Evolutionary conservation across 1,140 invertebrate genomes (phyloP), one percentile per base, ranked within the genome.

Genomic region (Conus betulinus): DNA sequence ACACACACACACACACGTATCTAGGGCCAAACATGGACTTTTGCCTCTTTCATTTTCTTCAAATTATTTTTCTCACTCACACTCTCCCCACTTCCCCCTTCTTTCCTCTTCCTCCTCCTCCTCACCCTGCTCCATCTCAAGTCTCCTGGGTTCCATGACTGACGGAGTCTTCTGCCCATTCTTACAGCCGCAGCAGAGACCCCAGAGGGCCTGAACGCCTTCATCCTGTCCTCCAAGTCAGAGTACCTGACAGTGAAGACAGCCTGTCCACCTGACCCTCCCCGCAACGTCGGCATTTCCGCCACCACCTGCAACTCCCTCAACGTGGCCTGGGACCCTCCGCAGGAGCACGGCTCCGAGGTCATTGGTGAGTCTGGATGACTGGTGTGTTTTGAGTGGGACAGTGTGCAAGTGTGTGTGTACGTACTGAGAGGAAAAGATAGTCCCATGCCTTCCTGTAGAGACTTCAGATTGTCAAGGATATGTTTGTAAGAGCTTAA

Each of bases 321-420:
- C 53, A 93, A 93, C 67, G 74, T 95, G n/a, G 93, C 92, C 63
- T 95, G 95, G 95, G 94, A 95, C 88, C 92, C 93, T 57, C 95
- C 95, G 13, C 91, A 89, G 88, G 95, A 95, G 90, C 92, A 95
- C 90, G 95, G 95, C 8, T 93, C 93, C 20, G 94, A 95, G 90
- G 91, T 95, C 60, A 93, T 95, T 78, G 94, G 95, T 95, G 84
- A 89, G 91, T 91, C 6, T n/a, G 20, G 55, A 51, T 0, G 71
- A 74, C 20, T 74, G 71, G 71, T 20, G 11, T 74, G 20, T 13
- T 23, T 74, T 74, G 71, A 8, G 11, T n/a, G 20, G 71, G 39
- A 39, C 39, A 39, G 39, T 39, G 39, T 39, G 39, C 39, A 39
- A 39, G 39, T 3, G 3, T 39, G 39, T 39, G 39, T 39, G 39